Evolutionary conservation across 2,113 vertebrate species (phyloP).

Genomic region (Chaetorhynchus papuensis): DNA sequence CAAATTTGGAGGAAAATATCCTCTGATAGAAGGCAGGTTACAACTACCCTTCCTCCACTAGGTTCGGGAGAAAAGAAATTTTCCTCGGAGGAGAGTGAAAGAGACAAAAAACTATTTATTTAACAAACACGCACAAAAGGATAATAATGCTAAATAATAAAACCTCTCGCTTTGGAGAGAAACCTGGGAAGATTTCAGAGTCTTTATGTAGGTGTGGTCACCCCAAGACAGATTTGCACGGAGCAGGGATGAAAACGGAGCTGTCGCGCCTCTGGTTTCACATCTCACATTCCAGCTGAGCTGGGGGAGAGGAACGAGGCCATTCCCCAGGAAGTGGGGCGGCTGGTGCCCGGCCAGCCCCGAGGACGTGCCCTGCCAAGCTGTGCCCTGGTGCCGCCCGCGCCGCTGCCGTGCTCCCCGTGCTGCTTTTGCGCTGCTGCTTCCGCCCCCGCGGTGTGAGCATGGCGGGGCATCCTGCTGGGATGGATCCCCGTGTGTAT

Average conservation of each 20-base stretch:
- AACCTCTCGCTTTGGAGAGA: too few relatives aligned
- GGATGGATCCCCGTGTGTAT: rapidly evolving
- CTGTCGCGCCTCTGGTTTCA: neutral
- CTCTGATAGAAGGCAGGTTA: too few relatives aligned
- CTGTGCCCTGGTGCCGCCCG: neutral
- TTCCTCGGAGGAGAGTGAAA: too few relatives aligned
- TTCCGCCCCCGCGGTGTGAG: neutral
- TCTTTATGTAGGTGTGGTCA: too few relatives aligned
- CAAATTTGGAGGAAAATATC: too few relatives aligned
- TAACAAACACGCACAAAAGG: too few relatives aligned
- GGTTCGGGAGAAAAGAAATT: too few relatives aligned
- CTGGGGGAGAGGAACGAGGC: neutral
- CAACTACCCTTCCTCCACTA: too few relatives aligned
- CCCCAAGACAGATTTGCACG: too few relatives aligned
- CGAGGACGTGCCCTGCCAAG: neutral
- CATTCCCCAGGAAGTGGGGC: neutral
- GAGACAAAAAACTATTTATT: too few relatives aligned
- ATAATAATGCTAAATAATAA: too few relatives aligned
- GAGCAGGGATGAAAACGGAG: neutral
- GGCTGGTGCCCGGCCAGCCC: neutral
- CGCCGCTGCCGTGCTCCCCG: neutral
- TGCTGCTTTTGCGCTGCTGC: neutral
- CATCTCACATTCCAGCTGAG: neutral
- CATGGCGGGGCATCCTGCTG: neutral
- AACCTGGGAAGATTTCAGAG: too few relatives aligned